phyloP scores from a whole-genome alignment of 2,888 invertebrate species.

The Scaptomyza caliginosa region DNA sequence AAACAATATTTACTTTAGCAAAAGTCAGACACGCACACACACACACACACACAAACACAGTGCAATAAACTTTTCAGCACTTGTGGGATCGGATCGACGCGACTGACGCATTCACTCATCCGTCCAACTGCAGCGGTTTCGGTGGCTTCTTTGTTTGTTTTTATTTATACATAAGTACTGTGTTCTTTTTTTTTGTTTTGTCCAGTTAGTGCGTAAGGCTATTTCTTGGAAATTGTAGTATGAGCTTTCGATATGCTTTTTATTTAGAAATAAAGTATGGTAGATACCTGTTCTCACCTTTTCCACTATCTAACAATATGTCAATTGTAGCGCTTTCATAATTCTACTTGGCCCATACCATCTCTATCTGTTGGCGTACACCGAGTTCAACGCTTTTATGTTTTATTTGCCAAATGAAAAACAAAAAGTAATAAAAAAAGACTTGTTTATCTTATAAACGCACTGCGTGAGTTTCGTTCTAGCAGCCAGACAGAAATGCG shows the following conservation, averaged over 20 bases:
- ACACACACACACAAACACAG: constrained; percentile 48
- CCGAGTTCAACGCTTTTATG: constrained; percentile 73
- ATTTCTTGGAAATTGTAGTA: constrained; percentile 25
- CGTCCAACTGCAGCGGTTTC: constrained; percentile 19
- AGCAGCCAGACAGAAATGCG: constrained; percentile 45
- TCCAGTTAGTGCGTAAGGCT: neutral
- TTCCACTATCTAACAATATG: no score
- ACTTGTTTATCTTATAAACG: constrained; percentile 75
- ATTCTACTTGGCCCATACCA: constrained; percentile 14
- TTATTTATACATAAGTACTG: no score
- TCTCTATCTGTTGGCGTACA: constrained; percentile 15
- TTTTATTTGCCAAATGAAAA: constrained; percentile 75
- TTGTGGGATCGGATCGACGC: constrained; percentile 39
- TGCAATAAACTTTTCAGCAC: constrained; percentile 78
- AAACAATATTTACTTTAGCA: constrained; percentile 77
- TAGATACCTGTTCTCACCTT: no score
- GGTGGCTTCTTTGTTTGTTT: constrained; percentile 44
- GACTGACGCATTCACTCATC: constrained; percentile 5
- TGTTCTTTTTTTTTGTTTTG: neutral
- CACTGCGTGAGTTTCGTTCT: constrained; percentile 44
- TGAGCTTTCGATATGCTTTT: neutral
- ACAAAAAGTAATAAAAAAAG: constrained; percentile 77
- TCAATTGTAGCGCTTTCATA: constrained; percentile 1
- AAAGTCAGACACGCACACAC: constrained; percentile 57
- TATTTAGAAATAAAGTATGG: no score